phyloP scores from a whole-genome alignment of 2,888 invertebrate genomes.

The Agrotis clavis region DNA sequence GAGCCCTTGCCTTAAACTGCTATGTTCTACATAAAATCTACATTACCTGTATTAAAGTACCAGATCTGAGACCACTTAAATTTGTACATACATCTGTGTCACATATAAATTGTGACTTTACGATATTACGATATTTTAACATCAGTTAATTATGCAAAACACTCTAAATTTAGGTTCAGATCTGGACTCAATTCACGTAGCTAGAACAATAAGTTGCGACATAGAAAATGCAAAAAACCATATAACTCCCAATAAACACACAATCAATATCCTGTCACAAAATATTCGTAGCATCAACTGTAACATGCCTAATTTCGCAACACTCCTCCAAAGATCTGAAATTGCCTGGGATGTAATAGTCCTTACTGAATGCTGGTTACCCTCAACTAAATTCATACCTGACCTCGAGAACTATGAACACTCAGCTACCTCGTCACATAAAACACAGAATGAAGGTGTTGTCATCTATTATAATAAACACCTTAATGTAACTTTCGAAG shows the following conservation, averaged over 20 bases:
- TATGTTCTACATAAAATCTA: too few species aligned
- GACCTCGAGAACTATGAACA: slow-evolving; percentile 5
- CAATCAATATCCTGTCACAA: not conserved
- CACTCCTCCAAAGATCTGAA: slow-evolving; percentile 1
- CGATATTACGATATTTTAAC: too few species aligned
- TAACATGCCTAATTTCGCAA: not conserved
- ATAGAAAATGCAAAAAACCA: not conserved
- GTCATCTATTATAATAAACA: not conserved
- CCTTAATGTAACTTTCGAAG: too few species aligned
- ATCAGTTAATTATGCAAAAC: not conserved
- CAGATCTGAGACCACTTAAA: too few species aligned
- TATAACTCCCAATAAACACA: too few species aligned
- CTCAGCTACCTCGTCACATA: not conserved
- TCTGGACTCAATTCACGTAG: not conserved
- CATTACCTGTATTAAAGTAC: too few species aligned
- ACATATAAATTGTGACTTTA: too few species aligned
- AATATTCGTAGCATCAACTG: slow-evolving; percentile 2
- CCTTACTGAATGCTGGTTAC: not conserved
- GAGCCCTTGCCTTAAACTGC: too few species aligned
- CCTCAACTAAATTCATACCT: not conserved
- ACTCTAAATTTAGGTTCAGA: not conserved
- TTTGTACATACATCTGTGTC: too few species aligned
- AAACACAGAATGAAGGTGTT: not conserved
- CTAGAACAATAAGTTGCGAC: not conserved
- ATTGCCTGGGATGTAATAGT: slow-evolving; percentile 5